phyloP scores from a whole-genome alignment of 2,888 invertebrate species.

The Plagodis dolabraria region DNA sequence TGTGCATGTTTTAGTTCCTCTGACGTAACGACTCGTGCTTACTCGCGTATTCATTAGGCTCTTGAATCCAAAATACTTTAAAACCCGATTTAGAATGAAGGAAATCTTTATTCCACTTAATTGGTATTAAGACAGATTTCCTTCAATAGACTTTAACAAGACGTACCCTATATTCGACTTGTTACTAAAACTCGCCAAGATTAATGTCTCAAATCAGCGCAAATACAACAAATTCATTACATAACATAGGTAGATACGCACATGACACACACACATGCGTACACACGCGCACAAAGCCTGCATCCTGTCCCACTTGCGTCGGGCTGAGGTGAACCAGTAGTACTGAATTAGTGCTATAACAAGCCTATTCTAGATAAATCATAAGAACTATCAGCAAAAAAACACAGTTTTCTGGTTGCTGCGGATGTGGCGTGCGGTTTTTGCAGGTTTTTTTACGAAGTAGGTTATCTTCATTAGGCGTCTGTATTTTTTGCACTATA shows the following conservation, averaged over 20 bases:
- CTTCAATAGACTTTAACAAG: no score
- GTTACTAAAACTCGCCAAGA: neutral
- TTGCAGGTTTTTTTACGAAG: neutral
- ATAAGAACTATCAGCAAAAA: slow-evolving; percentile 10
- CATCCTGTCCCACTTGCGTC: slow-evolving; percentile 75
- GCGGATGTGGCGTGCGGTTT: slow-evolving; percentile 3
- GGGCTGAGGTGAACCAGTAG: slow-evolving; percentile 67
- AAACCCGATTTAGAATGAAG: no score
- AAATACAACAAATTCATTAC: slow-evolving; percentile 46
- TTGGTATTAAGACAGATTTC: no score
- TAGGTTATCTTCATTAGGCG: no score
- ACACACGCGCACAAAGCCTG: slow-evolving; percentile 45
- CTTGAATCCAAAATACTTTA: no score
- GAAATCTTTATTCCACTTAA: no score
- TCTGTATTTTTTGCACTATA: no score
- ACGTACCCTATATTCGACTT: neutral
- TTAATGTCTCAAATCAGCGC: slow-evolving; percentile 25
- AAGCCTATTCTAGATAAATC: slow-evolving; percentile 24
- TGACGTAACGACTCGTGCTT: no score
- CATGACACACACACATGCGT: slow-evolving; percentile 1
- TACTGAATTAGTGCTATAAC: slow-evolving; percentile 18
- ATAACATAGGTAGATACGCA: slow-evolving; percentile 43
- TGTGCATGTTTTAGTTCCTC: no score
- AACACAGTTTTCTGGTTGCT: neutral
- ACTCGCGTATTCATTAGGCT: no score